Evolutionary conservation across 2,113 vertebrate species (phyloP).

Genomic region (Dipodomys spectabilis): DNA sequence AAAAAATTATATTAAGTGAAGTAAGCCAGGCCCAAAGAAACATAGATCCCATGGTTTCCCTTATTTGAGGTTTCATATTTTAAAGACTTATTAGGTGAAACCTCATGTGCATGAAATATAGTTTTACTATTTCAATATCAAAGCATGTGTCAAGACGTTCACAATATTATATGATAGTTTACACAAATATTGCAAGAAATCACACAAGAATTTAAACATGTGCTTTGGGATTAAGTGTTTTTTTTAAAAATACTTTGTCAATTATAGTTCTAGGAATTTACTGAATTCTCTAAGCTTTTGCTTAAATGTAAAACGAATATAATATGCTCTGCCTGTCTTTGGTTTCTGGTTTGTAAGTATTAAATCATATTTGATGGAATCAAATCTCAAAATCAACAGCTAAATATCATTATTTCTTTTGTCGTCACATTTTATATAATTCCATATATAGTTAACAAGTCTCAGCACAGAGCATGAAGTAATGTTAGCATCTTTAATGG

Average conservation of each 20-base stretch:
- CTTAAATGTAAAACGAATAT: constrained; percentile 20
- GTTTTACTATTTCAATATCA: neutral
- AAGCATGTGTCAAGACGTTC: neutral
- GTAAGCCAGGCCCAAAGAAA: no score
- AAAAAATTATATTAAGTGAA: no score
- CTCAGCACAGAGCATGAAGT: constrained; percentile 1
- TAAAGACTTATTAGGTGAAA: neutral
- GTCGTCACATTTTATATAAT: neutral
- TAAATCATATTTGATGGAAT: neutral
- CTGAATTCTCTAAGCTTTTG: neutral
- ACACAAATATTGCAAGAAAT: neutral
- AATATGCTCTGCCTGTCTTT: neutral
- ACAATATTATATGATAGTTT: neutral
- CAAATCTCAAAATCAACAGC: neutral
- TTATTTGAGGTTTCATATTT: neutral
- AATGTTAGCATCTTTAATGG: constrained; percentile 67
- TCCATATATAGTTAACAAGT: neutral
- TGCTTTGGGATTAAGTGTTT: neutral
- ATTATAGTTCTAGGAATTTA: neutral
- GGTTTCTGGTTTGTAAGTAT: neutral
- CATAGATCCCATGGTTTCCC: no score
- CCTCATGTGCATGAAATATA: neutral
- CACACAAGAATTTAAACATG: constrained; percentile 1
- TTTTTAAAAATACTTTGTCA: neutral
- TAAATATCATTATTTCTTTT: constrained; percentile 9